Evolutionary conservation across 2,797 vertebrate genomes (phyloP).

Genomic region (Hippocampus kuda): DNA sequence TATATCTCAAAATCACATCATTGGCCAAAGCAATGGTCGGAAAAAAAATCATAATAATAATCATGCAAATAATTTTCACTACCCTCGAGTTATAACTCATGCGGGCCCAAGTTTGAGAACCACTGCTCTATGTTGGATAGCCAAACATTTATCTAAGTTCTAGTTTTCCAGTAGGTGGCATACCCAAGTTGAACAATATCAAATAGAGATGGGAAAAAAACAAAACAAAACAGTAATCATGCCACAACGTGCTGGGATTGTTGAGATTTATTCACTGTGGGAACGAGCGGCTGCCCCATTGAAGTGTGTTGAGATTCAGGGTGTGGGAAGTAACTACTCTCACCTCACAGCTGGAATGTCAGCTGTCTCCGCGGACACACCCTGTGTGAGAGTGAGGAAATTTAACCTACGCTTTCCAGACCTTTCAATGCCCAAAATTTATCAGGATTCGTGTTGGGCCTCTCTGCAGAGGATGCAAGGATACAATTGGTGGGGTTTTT

Average conservation of each 20-base stretch:
- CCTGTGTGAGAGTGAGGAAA: conserved; percentile 50
- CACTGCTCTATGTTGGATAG: neutral
- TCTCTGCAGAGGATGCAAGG: conserved; percentile 9
- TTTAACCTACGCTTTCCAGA: conserved; percentile 42
- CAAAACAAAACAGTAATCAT: conserved; percentile 23
- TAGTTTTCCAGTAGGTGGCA: neutral
- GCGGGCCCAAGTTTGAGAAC: neutral
- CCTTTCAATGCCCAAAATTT: conserved; percentile 43
- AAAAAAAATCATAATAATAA: neutral
- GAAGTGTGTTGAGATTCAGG: conserved; percentile 54
- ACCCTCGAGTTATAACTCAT: neutral
- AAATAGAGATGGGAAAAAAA: conserved; percentile 26
- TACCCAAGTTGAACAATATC: neutral
- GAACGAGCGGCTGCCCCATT: conserved; percentile 40
- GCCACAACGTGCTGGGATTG: conserved; percentile 29
- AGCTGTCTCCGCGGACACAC: conserved; percentile 67
- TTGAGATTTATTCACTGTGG: conserved; percentile 30
- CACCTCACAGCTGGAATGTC: conserved; percentile 71
- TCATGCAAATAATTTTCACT: neutral
- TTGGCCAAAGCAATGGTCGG: neutral
- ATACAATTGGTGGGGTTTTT: conserved; percentile 7
- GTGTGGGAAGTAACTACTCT: conserved; percentile 67
- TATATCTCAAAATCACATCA: too few species aligned
- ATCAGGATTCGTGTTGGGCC: conserved; percentile 23
- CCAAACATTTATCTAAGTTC: too few species aligned